Percentiles rank a stretch among this genome's conserved stretches.
These are phyloP conservation scores for Leuctra nigra DNA, from an alignment of 2,888 invertebrate genomes.

Conservation along the genomic window DNA sequence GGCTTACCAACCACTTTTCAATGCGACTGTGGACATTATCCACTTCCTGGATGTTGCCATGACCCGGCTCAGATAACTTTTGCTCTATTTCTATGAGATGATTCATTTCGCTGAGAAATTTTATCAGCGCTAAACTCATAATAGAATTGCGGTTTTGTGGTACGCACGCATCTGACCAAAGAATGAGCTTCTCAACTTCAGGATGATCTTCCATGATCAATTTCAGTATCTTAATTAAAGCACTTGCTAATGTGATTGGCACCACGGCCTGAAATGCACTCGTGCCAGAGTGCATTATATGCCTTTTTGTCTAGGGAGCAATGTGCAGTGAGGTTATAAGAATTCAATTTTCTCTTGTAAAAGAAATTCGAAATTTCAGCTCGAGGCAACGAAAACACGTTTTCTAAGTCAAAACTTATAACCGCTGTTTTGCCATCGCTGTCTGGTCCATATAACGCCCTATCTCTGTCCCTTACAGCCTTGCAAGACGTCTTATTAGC, in stretches of 20 bases:
- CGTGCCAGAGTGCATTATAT: constrained; percentile 1
- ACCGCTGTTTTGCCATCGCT: too few relatives aligned
- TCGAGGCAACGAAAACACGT: neutral
- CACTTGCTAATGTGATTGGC: constrained; percentile 10
- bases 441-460: too few relatives aligned
- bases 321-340: neutral
- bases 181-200: constrained; percentile 20
- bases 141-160: constrained; percentile 26
- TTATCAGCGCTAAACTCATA: constrained; percentile 20
- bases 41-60: neutral
- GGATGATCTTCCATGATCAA: neutral
- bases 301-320: neutral
- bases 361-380: neutral
- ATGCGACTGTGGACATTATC: neutral
- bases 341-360: neutral
- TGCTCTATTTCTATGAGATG: neutral
- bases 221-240: neutral
- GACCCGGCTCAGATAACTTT: neutral
- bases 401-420: neutral
- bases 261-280: neutral
- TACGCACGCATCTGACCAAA: constrained; percentile 27
- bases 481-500: too few relatives aligned
- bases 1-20: neutral
- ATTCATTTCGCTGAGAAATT: neutral
- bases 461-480: too few relatives aligned